Conservation (phyloP, 2,888 invertebrate genomes). For the Incurvaria masculella region DNA sequence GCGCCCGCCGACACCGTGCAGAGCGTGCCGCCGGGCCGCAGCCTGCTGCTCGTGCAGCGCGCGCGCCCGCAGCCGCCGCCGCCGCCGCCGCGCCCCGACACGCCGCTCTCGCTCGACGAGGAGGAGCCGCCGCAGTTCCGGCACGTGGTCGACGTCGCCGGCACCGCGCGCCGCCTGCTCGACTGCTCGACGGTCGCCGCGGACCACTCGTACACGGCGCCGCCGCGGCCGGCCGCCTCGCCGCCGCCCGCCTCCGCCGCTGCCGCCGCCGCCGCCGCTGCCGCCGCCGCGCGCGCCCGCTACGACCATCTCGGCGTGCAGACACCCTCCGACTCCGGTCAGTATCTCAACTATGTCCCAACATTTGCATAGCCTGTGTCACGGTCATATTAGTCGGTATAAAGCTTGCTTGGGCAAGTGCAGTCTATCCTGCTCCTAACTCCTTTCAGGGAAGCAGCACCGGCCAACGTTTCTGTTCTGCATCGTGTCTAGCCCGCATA, state of each 20-base stretch:
- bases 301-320: slow-evolving; percentile 73
- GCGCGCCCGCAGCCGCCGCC: slow-evolving; percentile 28
- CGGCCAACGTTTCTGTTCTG: no score
- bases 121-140: slow-evolving; percentile 38
- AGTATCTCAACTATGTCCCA: slow-evolving; percentile 32
- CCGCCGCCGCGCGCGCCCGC: slow-evolving; percentile 39
- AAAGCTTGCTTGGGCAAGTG: no score
- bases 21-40: slow-evolving; percentile 33
- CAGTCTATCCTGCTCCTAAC: no score
- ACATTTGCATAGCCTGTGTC: no score
- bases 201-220: slow-evolving; percentile 38
- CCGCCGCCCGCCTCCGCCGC: slow-evolving; percentile 35
- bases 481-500: no score
- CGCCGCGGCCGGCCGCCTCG: slow-evolving; percentile 56
- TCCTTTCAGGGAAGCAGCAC: no score
- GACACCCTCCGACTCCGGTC: slow-evolving; percentile 89
- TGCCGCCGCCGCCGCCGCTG: slow-evolving; percentile 66
- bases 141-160: slow-evolving; percentile 45
- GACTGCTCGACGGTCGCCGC: slow-evolving; percentile 27
- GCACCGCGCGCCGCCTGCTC: slow-evolving; percentile 40
- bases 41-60: slow-evolving; percentile 11
- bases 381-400: no score
- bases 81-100: slow-evolving; percentile 35
- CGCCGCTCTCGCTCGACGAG: slow-evolving; percentile 43
- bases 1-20: slow-evolving; percentile 22